Percentiles rank a stretch among this genome's conserved stretches.
Conservation (phyloP, 2,113 vertebrate species). For the Orientallactaga bullata region DNA sequence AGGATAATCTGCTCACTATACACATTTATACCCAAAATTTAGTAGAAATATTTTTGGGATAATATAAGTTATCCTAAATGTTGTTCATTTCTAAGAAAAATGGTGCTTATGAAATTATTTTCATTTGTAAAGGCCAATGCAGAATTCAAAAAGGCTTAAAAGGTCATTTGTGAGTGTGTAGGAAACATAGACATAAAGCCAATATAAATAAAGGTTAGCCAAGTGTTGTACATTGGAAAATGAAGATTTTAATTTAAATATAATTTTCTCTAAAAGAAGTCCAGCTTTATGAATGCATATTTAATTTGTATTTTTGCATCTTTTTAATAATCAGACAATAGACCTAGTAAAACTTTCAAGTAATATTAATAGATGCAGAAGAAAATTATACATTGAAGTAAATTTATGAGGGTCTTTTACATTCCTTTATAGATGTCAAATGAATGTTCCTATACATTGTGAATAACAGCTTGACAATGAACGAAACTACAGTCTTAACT, state of each 20-base stretch:
- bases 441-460: background rate
- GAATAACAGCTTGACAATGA: background rate
- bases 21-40: background rate
- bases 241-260: conserved; percentile 3
- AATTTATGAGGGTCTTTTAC: background rate
- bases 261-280: background rate
- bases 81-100: background rate
- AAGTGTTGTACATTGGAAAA: background rate
- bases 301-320: background rate
- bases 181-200: background rate
- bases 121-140: background rate
- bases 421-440: background rate
- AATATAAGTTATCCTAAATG: background rate
- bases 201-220: background rate
- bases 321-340: background rate
- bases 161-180: background rate
- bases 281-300: background rate
- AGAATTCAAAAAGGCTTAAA: background rate
- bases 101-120: background rate
- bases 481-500: background rate
- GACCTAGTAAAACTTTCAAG: background rate
- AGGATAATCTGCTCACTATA: background rate
- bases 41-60: background rate
- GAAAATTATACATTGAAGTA: background rate
- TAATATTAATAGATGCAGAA: background rate